A percentile compares a stretch with the other conserved stretches of the same genome.
phyloP scores from a whole-genome alignment of 2,888 invertebrate species.

The Pristionchus japonicus region DNA sequence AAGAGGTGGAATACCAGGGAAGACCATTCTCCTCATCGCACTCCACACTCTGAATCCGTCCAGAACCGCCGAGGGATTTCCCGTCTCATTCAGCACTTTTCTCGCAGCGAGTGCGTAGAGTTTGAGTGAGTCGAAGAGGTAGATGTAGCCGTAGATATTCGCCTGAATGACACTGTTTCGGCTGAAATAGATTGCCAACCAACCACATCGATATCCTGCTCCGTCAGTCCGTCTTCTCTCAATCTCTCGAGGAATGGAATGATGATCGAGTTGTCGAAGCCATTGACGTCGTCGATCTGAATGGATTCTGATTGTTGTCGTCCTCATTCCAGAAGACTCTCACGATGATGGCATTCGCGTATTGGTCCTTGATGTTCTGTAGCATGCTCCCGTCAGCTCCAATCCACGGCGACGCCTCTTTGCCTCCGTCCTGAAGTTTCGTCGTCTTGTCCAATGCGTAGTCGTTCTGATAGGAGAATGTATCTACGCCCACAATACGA shows the following conservation, averaged over 20 bases:
- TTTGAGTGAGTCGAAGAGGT: constrained; percentile 64
- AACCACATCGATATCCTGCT: neutral
- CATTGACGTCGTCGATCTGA: constrained; percentile 38
- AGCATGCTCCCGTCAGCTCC: constrained; percentile 71
- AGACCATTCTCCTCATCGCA: constrained; percentile 67
- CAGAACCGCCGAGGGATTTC: constrained; percentile 57
- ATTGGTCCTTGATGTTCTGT: constrained; percentile 72
- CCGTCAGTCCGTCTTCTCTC: constrained; percentile 8
- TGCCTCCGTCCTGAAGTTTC: constrained; percentile 58
- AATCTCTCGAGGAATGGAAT: neutral
- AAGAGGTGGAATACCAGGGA: constrained; percentile 53
- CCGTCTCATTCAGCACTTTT: constrained; percentile 57
- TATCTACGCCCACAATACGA: neutral
- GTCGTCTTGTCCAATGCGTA: neutral
- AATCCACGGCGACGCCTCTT: constrained; percentile 72
- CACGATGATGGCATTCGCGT: constrained; percentile 56
- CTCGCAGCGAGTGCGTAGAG: constrained; percentile 67
- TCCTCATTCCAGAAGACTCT: constrained; percentile 46
- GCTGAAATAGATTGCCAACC: too few relatives aligned
- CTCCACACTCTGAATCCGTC: constrained; percentile 71
- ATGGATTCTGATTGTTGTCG: constrained; percentile 48
- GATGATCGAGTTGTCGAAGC: constrained; percentile 29
- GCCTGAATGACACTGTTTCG: constrained; percentile 40
- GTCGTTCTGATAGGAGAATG: neutral
- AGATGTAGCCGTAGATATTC: constrained; percentile 64